phyloP scores from a whole-genome alignment of 2,888 invertebrate species.

The Chironomus tentans region DNA sequence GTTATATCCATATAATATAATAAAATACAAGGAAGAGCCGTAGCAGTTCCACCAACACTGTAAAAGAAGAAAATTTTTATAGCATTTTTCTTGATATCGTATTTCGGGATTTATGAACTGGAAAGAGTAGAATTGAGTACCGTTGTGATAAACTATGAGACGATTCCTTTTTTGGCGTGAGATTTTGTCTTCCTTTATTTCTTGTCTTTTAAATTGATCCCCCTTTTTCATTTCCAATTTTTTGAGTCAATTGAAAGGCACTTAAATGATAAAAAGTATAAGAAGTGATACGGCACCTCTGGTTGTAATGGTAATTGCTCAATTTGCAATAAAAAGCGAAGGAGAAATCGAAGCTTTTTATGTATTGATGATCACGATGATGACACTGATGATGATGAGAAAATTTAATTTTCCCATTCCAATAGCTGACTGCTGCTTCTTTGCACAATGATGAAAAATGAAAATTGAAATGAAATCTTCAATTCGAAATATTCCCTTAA shows the following conservation, averaged over 20 bases:
- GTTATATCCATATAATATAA: too few relatives aligned
- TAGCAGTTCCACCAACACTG: not conserved
- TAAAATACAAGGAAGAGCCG: not conserved
- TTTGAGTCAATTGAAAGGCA: not conserved
- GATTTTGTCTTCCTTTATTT: too few relatives aligned
- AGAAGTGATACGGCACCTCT: not conserved
- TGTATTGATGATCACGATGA: not conserved
- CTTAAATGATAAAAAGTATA: not conserved
- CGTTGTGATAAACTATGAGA: slow-evolving; percentile 21
- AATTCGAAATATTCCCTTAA: not conserved
- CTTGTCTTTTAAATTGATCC: not conserved
- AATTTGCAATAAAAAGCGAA: slow-evolving; percentile 6
- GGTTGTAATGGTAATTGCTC: not conserved
- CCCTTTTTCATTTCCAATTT: not conserved
- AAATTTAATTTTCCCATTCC: too few relatives aligned
- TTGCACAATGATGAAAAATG: too few relatives aligned
- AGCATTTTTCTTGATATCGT: not conserved
- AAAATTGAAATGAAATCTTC: not conserved
- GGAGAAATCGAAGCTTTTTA: not conserved
- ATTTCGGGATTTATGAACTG: slow-evolving; percentile 26
- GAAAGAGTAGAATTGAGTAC: slow-evolving; percentile 16
- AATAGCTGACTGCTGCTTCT: too few relatives aligned
- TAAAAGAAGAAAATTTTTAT: not conserved
- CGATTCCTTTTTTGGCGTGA: not conserved
- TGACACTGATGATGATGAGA: not conserved